Percentiles rank a stretch among this genome's conserved stretches.
Evolutionary conservation across 2,113 vertebrate genomes (phyloP).

Genomic region (Muscicapa adusta): DNA sequence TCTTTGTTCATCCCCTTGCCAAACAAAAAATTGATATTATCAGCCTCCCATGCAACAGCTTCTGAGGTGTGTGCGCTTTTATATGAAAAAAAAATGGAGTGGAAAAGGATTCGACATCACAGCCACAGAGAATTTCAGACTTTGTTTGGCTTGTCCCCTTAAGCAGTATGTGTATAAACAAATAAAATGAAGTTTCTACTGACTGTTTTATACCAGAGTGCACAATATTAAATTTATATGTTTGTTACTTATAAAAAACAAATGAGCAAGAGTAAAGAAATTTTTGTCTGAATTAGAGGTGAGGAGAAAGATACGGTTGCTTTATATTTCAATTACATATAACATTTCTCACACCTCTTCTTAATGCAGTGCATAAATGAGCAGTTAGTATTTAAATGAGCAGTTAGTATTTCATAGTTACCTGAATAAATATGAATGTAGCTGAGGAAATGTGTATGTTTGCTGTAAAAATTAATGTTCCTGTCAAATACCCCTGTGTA

Average conservation of each 20-base stretch:
- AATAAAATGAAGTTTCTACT: background rate
- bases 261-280: background rate
- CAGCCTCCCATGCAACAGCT: background rate
- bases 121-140: background rate
- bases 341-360: background rate
- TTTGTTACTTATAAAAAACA: background rate
- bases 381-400: background rate
- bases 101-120: background rate
- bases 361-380: background rate
- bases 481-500: background rate
- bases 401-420: background rate
- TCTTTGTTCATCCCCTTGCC: background rate
- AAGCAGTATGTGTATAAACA: background rate
- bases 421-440: background rate
- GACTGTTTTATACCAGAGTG: background rate
- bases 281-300: background rate
- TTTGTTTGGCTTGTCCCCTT: background rate
- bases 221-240: background rate
- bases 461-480: conserved; percentile 1
- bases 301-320: background rate
- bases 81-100: background rate
- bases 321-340: background rate
- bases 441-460: background rate
- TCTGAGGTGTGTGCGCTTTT: background rate
- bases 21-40: background rate